Base-by-base conservation (phyloP, 1,140 invertebrate genomes). In the Oscheius sp. region DNA sequence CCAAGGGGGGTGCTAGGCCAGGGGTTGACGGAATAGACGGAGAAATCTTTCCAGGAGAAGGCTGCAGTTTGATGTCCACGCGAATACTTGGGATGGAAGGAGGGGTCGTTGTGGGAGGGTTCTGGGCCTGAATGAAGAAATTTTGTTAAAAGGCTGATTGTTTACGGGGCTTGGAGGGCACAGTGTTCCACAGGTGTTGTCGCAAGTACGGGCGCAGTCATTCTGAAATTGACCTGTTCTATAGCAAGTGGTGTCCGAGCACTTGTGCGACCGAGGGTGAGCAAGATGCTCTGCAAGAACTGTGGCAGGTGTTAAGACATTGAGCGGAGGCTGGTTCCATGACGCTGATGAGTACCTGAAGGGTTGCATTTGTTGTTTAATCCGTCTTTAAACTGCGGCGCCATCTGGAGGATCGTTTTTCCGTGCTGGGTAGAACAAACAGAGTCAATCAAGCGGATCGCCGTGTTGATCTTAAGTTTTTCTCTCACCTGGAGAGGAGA, bases 401-500 rank as follows among this genome's bases (percentile, higher is more conserved):
- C 7, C 49, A 13, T 55, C 23, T 55, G 49, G 49, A 55, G 49
- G 49, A 55, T 55, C 49, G 34, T 35, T 34, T 52, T 13, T 64
- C 34, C 29, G 18, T 36, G 34, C 29, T 7, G 29, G 7, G 34
- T 20, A 36, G 34, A 38, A 38, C 34, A 64, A 38, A 64, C 29
- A 64, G 15, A 36, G 2, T 2, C 18, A 36, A 64, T n/a, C 31
- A 35, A 35, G 32, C 36, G 49, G 49, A 58, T 68, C 52, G 55
- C 20, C 10, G 52, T 49, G 23, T 42, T 67, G 65, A 20, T 38
- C 49, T 67, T 38, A 35, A 7, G 34, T 55, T n/a, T 68, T 46
- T 26, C 28, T 26, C 32, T 31, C 46, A 10, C n/a, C 46, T 46
- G 49, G 49, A 55, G 49, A 55, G 49, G 49, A 23, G 49, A 55